Percentiles rank a stretch among this genome's conserved stretches.
Conservation (phyloP, 2,888 invertebrate genomes). For the Hypselothyrea guttata region DNA sequence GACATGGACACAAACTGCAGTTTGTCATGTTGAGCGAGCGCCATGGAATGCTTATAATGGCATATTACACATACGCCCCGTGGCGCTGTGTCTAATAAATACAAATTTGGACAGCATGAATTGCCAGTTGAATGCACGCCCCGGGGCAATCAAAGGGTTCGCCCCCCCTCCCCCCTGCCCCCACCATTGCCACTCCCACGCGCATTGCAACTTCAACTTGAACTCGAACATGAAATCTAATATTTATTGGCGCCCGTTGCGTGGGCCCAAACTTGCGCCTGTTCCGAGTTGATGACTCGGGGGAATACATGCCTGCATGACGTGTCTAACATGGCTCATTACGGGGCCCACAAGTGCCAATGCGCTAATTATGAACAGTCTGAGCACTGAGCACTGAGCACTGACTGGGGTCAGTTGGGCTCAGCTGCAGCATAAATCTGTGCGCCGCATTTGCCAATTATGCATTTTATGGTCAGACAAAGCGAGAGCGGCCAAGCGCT, state of each 20-base stretch:
- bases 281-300: not conserved
- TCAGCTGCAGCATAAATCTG: constrained; percentile 51
- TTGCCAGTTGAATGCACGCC: constrained; percentile 40
- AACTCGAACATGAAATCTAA: constrained; percentile 41
- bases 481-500: constrained; percentile 17
- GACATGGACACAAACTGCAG: constrained; percentile 28
- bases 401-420: constrained; percentile 43
- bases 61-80: constrained; percentile 77
- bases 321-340: constrained; percentile 80
- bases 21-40: constrained; percentile 57
- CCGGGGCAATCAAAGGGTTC: constrained; percentile 17
- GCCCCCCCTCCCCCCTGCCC: too few relatives aligned
- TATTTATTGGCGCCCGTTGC: constrained; percentile 65
- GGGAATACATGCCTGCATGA: constrained; percentile 32
- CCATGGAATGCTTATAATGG: constrained; percentile 57
- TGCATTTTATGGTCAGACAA: constrained; percentile 54
- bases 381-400: constrained; percentile 17
- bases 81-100: constrained; percentile 72
- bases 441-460: constrained; percentile 69
- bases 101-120: constrained; percentile 72
- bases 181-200: too few relatives aligned
- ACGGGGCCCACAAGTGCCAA: constrained; percentile 76
- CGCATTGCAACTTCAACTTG: constrained; percentile 10
- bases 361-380: constrained; percentile 78
- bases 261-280: constrained; percentile 16